Evolutionary conservation across 1,140 invertebrate species (phyloP), one percentile per base, ranked within the genome.

Genomic region (Rhyzopertha dominica): DNA sequence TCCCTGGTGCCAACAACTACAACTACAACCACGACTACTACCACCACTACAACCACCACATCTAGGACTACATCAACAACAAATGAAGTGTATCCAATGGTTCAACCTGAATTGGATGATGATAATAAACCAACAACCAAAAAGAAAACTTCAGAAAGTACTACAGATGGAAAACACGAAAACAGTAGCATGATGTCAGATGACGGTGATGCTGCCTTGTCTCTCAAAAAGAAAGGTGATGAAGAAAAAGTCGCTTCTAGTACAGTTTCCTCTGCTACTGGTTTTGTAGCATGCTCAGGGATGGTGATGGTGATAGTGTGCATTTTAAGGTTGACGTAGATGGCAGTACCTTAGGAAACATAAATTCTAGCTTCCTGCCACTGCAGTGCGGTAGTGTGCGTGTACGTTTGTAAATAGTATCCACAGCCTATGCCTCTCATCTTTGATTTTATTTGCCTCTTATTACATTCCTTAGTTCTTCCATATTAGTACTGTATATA

Each of bases 1-100:
- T 83, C 76, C 12, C 61, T 85, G 5, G 84, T 88, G 5, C 85
- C 87, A 10, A 87, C 83, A 1, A 88, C 84, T 0, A 78, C 79
- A 0, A 76, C 81, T 0, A 81, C 82, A 2, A 81, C 84, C 0
- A 81, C 81, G 0, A 85, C 84, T 4, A 84, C 80, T 0, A 78
- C 81, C 0, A 79, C 78, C 0, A 81, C 79, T 0, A 78, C 77
- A 4, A 79, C 77, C 0, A 76, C 75, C 1, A 61, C 71, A 59
- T 82, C 78, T 0, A 76, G 77, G 0, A 77, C 75, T 0, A 79
- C 76, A 1, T 76, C 76, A 7, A 48, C 41, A 5, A 56, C 70
- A 42, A 59, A 72, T 45, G 59, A 72, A 18, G 65, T 68, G 1
- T 58, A 53, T 22, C 63, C 64, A 17, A 66, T 67, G 13, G 63